These are phyloP conservation scores for Australoheros scitulus DNA, from an alignment of 2,113 vertebrate genomes.

Conservation along the genomic window DNA sequence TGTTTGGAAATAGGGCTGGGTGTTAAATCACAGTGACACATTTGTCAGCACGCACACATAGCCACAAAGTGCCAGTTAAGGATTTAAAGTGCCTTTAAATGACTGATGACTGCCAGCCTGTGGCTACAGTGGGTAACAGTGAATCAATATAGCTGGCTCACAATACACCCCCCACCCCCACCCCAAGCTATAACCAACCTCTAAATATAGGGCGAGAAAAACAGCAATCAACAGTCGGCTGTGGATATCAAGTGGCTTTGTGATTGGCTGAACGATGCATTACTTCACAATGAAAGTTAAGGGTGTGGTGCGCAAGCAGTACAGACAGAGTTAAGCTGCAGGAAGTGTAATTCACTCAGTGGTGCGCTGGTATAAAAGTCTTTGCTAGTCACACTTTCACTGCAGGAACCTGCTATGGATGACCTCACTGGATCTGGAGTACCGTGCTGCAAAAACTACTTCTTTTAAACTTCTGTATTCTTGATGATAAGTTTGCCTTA, in stretches of 20 bases:
- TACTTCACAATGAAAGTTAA: conserved; percentile 24
- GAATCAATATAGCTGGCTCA: conserved; percentile 56
- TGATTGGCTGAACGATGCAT: conserved; percentile 12
- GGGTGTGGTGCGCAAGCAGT: conserved; percentile 24
- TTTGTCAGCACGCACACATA: conserved; percentile 20
- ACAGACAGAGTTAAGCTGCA: neutral
- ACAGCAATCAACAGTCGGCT: conserved; percentile 23
- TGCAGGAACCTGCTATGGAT: neutral
- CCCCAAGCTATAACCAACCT: conserved; percentile 32
- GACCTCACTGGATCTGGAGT: neutral
- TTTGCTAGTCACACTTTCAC: too few relatives aligned
- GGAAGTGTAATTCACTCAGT: neutral
- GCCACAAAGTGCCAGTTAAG: conserved; percentile 46
- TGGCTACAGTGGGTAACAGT: conserved; percentile 29
- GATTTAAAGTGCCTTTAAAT: conserved; percentile 39
- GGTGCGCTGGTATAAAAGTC: neutral
- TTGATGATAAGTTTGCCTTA: neutral
- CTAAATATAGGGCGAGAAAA: conserved; percentile 64
- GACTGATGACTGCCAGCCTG: conserved; percentile 41
- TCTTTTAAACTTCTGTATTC: neutral
- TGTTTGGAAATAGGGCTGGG: neutral
- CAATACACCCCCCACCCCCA: neutral
- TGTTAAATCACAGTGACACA: conserved; percentile 29
- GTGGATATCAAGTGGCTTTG: conserved; percentile 28
- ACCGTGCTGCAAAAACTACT: neutral